Evolutionary conservation across 2,888 invertebrate species (phyloP).

Genomic region (Drosophila vallismaia): DNA sequence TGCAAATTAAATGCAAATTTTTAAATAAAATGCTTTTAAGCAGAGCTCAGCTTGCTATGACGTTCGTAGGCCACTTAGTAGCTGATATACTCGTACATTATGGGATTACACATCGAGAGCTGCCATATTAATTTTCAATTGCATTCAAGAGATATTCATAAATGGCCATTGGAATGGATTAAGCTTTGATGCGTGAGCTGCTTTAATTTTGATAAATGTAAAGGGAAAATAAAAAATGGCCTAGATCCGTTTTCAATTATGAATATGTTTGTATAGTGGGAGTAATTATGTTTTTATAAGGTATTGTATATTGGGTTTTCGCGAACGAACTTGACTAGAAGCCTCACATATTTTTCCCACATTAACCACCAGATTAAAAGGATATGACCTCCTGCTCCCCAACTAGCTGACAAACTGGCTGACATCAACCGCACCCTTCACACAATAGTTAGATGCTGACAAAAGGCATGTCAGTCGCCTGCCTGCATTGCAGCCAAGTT

Average conservation of each 20-base stretch:
- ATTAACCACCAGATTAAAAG: conserved; percentile 19
- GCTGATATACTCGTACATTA: conserved; percentile 43
- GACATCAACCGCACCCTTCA: conserved; percentile 39
- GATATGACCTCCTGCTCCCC: conserved; percentile 13
- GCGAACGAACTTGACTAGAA: neutral
- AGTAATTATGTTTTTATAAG: neutral
- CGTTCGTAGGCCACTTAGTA: conserved; percentile 51
- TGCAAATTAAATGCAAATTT: conserved; percentile 63
- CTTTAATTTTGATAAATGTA: conserved; percentile 12
- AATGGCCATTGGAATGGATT: conserved; percentile 10
- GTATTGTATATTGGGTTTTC: neutral
- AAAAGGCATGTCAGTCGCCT: conserved; percentile 56
- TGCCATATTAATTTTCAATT: conserved; percentile 36
- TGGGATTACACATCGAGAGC: conserved; percentile 31
- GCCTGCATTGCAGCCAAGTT: conserved; percentile 59
- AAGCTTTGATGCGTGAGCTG: neutral
- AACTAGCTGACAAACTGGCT: conserved; percentile 14
- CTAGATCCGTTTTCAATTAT: neutral
- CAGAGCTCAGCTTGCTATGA: conserved; percentile 56
- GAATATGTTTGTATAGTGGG: neutral
- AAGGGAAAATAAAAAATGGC: neutral
- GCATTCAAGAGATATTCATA: conserved; percentile 6
- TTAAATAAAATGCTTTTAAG: conserved; percentile 60
- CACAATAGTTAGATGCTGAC: conserved; percentile 52
- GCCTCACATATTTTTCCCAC: conserved; percentile 2